Conservation (phyloP, 2,113 vertebrate species). For the Strix uralensis region DNA sequence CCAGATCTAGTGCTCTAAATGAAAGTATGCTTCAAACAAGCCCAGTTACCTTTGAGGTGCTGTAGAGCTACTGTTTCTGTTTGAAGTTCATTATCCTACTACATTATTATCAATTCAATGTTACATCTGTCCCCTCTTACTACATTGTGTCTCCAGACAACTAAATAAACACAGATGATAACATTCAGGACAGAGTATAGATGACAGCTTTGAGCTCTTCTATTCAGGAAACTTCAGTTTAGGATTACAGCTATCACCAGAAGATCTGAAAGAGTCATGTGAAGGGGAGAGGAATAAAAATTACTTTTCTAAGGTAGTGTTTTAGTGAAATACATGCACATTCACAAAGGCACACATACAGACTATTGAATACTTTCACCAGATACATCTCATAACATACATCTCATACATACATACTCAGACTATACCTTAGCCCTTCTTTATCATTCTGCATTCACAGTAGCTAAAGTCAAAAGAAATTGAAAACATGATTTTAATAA, state of each 20-base stretch:
- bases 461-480: not conserved
- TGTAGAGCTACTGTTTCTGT: not conserved
- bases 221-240: not conserved
- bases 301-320: not conserved
- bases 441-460: not conserved
- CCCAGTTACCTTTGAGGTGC: not conserved
- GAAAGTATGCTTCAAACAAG: not conserved
- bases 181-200: not conserved
- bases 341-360: not conserved
- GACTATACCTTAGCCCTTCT: not conserved
- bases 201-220: not conserved
- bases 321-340: not conserved
- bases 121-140: not conserved
- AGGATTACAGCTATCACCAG: not conserved
- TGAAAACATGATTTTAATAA: not conserved
- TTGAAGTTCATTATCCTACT: not conserved
- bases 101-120: not conserved
- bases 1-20: not conserved
- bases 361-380: not conserved
- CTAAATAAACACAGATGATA: not conserved
- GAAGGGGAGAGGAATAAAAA: not conserved
- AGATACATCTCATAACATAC: not conserved
- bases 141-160: not conserved
- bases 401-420: not conserved
- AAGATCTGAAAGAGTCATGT: not conserved